Evolutionary conservation across 2,113 vertebrate genomes (phyloP), one percentile per base, ranked within the genome.

Genomic region (Melanerpes formicivorus): DNA sequence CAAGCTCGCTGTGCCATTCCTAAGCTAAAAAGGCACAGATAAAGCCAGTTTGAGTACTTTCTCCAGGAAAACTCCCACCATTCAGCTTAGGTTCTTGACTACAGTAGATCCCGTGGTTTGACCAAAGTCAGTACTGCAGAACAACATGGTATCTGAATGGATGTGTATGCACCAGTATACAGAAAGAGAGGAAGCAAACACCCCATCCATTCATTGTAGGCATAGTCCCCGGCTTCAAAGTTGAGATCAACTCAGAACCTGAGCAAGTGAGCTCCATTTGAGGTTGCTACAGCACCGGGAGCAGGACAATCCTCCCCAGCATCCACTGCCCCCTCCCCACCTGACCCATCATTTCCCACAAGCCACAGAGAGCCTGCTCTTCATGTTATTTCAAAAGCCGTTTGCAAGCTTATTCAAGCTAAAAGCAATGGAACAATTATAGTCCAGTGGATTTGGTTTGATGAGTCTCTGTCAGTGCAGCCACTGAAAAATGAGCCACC

Each of bases 291-390:
- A 40, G 50, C 34, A 65, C 29, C 48, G 26, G 14, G 10, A 71
- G 29, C 29, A 90, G 22, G 7, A 71, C 15, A 72, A 8, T 6
- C 29, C n/a, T 64, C 29, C 19, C 46, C 42, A 87, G 40, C 11
- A 59, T 6, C 42, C 0, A 0, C 29, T 78, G 42, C 5, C 15
- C 17, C 7, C 17, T 55, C 29, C 17, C 3, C 30, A 62, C 26
- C 25, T 4, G 26, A 50, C 5, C 10, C 73, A 15, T 44, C 22
- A 32, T 52, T 52, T 23, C 30, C 18, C 6, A 4, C 0, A 7
- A 56, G 48, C 5, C n/a, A 21, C 44, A 55, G 19, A 83, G 46
- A 5, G 26, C 11, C 42, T 66, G 60, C 48, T 71, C 80, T 78
- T 75, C 54, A 56, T 32, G 30, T 23, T 66, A 12, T 42, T 85